Percentiles rank a stretch among this genome's conserved stretches.
These are phyloP conservation scores for Cossypha heuglini DNA, from an alignment of 2,797 vertebrate genomes.

Conservation along the genomic window DNA sequence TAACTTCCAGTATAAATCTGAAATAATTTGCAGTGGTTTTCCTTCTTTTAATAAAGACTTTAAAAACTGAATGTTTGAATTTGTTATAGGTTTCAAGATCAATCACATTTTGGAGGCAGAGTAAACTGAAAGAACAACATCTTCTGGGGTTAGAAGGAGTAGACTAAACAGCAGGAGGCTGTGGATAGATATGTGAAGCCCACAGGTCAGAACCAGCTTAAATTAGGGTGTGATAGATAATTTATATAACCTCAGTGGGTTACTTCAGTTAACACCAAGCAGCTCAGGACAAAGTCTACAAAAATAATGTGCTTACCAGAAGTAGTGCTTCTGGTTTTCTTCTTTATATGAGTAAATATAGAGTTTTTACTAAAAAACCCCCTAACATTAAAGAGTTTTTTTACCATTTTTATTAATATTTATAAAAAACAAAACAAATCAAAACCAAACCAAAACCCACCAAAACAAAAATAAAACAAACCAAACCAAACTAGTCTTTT, in stretches of 20 bases:
- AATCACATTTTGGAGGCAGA: background rate
- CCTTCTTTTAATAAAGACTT: background rate
- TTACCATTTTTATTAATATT: background rate
- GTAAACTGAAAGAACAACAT: background rate
- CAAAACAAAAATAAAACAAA: too few relatives aligned
- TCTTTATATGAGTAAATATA: background rate
- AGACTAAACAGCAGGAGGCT: background rate
- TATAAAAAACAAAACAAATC: background rate
- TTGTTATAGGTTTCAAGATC: background rate
- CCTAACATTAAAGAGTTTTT: background rate
- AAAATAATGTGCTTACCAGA: background rate
- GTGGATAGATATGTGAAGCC: background rate
- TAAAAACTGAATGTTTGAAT: background rate
- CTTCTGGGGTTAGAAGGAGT: background rate
- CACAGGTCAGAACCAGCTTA: background rate
- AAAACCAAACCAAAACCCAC: background rate
- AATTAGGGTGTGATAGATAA: background rate
- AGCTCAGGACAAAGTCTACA: background rate
- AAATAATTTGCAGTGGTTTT: background rate
- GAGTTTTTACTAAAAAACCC: rapidly evolving
- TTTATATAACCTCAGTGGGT: background rate
- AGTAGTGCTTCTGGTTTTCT: background rate
- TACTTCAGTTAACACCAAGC: background rate
- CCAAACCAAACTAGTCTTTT: background rate
- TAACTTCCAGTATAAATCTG: background rate